Conservation (phyloP, 37 sponge, comb jelly and placozoan species). For the Aplysina aerophoba region DNA sequence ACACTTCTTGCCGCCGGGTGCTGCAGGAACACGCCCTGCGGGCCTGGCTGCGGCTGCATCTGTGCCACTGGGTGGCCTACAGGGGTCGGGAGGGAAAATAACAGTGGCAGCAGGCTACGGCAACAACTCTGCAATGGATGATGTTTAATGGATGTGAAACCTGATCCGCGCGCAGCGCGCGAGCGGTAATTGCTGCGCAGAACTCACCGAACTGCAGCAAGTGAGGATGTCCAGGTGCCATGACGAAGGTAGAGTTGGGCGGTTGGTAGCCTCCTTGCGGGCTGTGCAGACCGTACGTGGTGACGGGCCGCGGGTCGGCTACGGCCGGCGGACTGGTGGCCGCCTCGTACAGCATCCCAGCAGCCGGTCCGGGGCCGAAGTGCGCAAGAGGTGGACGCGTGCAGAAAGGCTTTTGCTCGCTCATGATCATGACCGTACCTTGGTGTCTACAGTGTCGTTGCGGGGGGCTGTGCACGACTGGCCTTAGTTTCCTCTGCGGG, state of each 20-base stretch:
- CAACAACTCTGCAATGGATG: too few species aligned
- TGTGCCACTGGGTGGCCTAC: slow-evolving; percentile 16
- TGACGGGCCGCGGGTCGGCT: not conserved
- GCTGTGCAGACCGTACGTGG: slow-evolving; percentile 8
- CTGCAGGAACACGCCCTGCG: slow-evolving; percentile 30
- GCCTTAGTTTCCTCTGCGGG: not conserved
- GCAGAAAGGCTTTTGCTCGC: slow-evolving; percentile 31
- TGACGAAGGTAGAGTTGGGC: slow-evolving; percentile 47
- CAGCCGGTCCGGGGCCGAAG: not conserved
- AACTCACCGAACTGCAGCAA: slow-evolving; percentile 61
- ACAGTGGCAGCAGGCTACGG: not conserved
- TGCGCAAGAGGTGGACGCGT: not conserved
- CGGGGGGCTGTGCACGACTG: too few species aligned
- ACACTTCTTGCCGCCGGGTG: not conserved
- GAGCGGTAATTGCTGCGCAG: not conserved
- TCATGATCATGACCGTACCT: slow-evolving; percentile 27
- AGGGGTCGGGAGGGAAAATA: not conserved
- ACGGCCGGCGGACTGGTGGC: not conserved
- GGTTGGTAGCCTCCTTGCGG: not conserved
- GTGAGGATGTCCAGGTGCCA: slow-evolving; percentile 51
- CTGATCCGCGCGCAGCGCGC: too few species aligned
- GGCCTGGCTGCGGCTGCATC: slow-evolving; percentile 19
- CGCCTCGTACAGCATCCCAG: not conserved
- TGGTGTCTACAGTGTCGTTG: too few species aligned
- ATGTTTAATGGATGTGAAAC: too few species aligned